Evolutionary conservation across 2,113 vertebrate genomes (phyloP), one percentile per base, ranked within the genome.

Genomic region (Phalacrocorax carbo): DNA sequence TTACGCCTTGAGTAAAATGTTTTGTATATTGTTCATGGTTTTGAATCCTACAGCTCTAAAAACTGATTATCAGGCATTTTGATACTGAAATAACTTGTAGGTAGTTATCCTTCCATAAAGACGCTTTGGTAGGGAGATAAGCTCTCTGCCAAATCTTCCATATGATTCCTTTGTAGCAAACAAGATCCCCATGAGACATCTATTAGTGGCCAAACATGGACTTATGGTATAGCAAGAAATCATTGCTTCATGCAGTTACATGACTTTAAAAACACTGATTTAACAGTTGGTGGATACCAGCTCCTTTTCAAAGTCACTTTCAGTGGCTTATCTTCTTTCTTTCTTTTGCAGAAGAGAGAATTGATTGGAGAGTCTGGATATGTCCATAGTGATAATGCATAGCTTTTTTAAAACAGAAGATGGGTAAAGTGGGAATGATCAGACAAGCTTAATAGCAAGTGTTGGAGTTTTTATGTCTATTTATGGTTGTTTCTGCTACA

Each of bases 21-120:
- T 98, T 98, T 93, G 89, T 94, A 92, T 96, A 96, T 96, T 97
- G 73, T 97, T 98, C 71, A 86, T 90, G 89, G 73, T 92, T 97
- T 96, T 92, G 88, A 98, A 93, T 92, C 87, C 77, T 36, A 44
- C 19, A 76, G 85, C 81, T 95, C 95, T 96, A 94, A 98, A 94
- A 98, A 87, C 78, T 97, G 97, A 97, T 98, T 97, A 97, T 96
- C 60, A 89, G 90, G 82, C 97, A 94, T 94, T 97, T 94, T 93
- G 96, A 54, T 93, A 91, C 78, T 82, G 86, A 96, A 96, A 94
- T 91, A 97, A 88, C 73, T 94, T 90, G 57, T 94, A 90, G 90
- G 72, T 87, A 40, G 82, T 79, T 96, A 79, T 90, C 97, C 84
- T 95, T 88, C 44, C 95, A 29, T 94, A 97, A 85, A 96, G 82